Evolutionary conservation across 2,888 invertebrate species (phyloP), one percentile per base, ranked within the genome.

Genomic region (Acronicta alni): DNA sequence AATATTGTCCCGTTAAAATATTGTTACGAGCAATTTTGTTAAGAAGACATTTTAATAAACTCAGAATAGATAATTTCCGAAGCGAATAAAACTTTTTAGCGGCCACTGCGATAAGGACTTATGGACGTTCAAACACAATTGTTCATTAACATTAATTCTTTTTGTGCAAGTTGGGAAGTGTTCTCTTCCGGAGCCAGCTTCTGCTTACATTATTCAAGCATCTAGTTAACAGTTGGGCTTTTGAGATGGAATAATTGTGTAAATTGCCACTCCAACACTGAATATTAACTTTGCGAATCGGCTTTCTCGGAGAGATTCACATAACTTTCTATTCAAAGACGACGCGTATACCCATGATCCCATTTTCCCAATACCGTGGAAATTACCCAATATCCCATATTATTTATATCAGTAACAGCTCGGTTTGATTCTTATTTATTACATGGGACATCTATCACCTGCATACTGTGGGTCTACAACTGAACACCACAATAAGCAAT

Each of bases 261-360:
- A 86, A 86, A 86, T 88, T 89, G 85, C 82, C 81, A 83, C 84
- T 88, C 79, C 76, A 82, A 85, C 82, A 85, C 85, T 84, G 81
- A 84, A 87, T 87, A 86, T 85, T 83, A 86, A 87, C 83, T 83
- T 87, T 78, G 23, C 67, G 69, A 83, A 82, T 81, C 80, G 76
- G 81, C 41, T 60, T 51, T 39, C 80, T 86, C 61, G 63, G 60
- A 66, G 76, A 76, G 76, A 75, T 83, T 77, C 45, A 65, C 61
- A 65, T 51, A 58, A 58, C 60, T 58, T 59, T 58, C 62, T 52
- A 47, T 53, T 57, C 43, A 26, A 26, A 26, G 26, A 9, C n/a
- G n/a, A n/a, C n/a, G 26, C 9, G 5, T 26, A 9, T 5, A 26
- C 20, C 23, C 23, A 30, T 30, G 30, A 30, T 30, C 30, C 10